These are phyloP conservation scores for Tetanocera ferruginea DNA, from an alignment of 2,888 invertebrate species.

Conservation along the genomic window DNA sequence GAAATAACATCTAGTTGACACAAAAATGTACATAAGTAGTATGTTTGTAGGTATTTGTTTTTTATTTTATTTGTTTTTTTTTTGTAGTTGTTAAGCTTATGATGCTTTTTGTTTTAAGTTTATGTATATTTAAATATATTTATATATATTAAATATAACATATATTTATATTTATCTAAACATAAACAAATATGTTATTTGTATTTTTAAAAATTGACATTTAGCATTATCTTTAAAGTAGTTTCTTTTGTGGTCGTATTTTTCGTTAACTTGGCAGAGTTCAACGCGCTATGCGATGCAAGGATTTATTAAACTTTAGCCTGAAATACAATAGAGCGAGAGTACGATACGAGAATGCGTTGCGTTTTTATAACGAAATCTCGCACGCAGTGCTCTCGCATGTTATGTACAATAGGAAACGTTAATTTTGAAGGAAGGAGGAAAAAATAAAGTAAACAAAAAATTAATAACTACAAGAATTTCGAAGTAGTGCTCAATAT, in stretches of 20 bases:
- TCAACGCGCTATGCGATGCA: not conserved
- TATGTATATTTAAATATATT: slow-evolving; percentile 8
- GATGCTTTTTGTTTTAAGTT: slow-evolving; percentile 8
- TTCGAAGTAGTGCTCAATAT: no score
- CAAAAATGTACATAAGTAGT: slow-evolving; percentile 38
- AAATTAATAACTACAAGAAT: no score
- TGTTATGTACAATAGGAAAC: no score
- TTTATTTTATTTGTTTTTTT: slow-evolving; percentile 40
- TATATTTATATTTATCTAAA: not conserved
- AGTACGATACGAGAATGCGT: no score
- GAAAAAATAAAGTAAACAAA: no score
- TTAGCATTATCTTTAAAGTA: slow-evolving; percentile 50
- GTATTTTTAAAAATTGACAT: slow-evolving; percentile 52
- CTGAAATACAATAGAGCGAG: no score
- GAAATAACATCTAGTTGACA: slow-evolving; percentile 21
- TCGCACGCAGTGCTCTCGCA: no score
- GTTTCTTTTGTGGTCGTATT: slow-evolving; percentile 45
- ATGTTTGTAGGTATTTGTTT: slow-evolving; percentile 36
- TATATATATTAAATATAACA: not conserved
- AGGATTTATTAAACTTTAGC: not conserved
- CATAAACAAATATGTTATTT: not conserved
- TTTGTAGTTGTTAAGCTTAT: not conserved
- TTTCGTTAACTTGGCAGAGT: not conserved
- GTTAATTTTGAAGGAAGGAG: no score
- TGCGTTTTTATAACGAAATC: no score